These are phyloP conservation scores for Drosophila parthenogenetica DNA, from an alignment of 2,888 invertebrate genomes.

Conservation along the genomic window DNA sequence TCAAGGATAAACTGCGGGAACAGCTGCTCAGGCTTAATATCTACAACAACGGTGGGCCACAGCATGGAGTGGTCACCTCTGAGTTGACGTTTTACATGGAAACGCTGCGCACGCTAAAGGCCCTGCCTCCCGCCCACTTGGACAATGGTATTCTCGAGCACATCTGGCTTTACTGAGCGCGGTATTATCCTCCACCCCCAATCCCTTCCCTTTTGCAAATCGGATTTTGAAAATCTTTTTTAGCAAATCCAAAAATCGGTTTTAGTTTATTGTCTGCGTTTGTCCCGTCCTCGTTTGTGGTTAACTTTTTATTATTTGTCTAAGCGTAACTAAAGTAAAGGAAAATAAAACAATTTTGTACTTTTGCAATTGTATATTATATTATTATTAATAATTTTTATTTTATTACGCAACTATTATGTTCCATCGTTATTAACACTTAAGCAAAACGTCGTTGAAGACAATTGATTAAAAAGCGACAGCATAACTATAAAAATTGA, in stretches of 20 bases:
- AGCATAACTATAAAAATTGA: not conserved
- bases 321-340: constrained; percentile 25
- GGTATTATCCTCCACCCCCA: constrained; percentile 27
- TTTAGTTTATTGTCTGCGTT: not conserved
- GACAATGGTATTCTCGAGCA: constrained; percentile 91
- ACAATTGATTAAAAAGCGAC: constrained; percentile 23
- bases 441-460: constrained; percentile 17
- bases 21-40: constrained; percentile 94
- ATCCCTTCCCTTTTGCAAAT: constrained; percentile 1
- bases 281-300: not conserved
- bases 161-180: constrained; percentile 88
- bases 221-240: constrained; percentile 41
- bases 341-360: constrained; percentile 19
- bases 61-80: constrained; percentile 97
- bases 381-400: constrained; percentile 1
- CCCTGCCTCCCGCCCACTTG: constrained; percentile 90
- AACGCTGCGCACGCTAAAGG: constrained; percentile 92
- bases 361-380: constrained; percentile 23
- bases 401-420: not conserved
- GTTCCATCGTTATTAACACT: constrained; percentile 5
- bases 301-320: constrained; percentile 34
- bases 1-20: constrained; percentile 94
- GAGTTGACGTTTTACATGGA: constrained; percentile 96
- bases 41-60: constrained; percentile 97
- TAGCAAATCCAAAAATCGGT: not conserved